Conservation (phyloP, 2,113 vertebrate genomes). For the Ariopsis seemanni region DNA sequence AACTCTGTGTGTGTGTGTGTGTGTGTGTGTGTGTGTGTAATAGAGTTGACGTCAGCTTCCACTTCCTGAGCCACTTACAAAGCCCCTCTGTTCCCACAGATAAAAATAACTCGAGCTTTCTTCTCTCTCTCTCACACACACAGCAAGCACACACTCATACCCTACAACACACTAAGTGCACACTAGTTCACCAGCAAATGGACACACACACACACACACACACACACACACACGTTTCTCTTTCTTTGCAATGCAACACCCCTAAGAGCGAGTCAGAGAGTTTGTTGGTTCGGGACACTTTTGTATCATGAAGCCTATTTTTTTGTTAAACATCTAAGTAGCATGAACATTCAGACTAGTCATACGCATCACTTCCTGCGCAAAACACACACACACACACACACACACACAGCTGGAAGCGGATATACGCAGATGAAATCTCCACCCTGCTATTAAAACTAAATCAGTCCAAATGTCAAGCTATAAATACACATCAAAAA, state of each 20-base stretch:
- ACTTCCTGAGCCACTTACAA: slow-evolving; percentile 62
- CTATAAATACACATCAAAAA: slow-evolving; percentile 56
- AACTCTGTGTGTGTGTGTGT: slow-evolving; percentile 39
- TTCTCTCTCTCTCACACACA: slow-evolving; percentile 35
- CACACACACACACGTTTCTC: slow-evolving; percentile 10
- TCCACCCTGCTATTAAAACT: slow-evolving; percentile 54
- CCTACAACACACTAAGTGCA: background rate
- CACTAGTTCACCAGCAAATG: slow-evolving; percentile 5
- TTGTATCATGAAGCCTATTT: background rate
- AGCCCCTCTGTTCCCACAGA: slow-evolving; percentile 65
- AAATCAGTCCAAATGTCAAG: slow-evolving; percentile 51
- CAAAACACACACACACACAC: slow-evolving; percentile 6
- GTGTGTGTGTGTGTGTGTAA: slow-evolving; percentile 41
- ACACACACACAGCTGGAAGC: background rate
- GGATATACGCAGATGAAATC: slow-evolving; percentile 39
- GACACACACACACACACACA: slow-evolving; percentile 37
- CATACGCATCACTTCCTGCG: slow-evolving; percentile 13
- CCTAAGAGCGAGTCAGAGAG: background rate
- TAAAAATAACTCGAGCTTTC: slow-evolving; percentile 63
- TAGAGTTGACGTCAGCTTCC: slow-evolving; percentile 45
- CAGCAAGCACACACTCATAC: slow-evolving; percentile 4
- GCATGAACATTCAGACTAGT: background rate
- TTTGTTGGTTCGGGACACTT: background rate
- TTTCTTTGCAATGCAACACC: too few relatives aligned
- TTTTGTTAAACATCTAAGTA: background rate